Evolutionary conservation across 2,888 invertebrate species (phyloP), one percentile per base, ranked within the genome.

Genomic region (Thymelicus lineola): DNA sequence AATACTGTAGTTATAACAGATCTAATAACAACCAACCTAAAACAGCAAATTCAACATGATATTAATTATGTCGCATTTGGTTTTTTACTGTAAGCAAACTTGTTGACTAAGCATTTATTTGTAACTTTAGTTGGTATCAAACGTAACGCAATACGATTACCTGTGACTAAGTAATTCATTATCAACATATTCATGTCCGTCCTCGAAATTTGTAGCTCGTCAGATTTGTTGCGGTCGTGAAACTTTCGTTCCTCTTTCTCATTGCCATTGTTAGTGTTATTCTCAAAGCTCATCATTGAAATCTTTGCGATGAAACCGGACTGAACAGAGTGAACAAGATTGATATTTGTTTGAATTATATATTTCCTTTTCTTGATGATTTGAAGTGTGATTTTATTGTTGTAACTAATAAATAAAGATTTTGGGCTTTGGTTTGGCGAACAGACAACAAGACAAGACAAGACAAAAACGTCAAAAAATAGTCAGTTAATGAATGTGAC

Each of bases 121-220:
- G 6, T 28, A 60, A 17, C 9, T 53, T 55, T n/a, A 14, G n/a
- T 36, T 12, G 28, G 6, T 28, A 36, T 38, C 10, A 50, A 55
- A 61, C 9, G 20, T 62, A 66, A 73, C 9, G 20, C 63, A 66
- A 73, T 50, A 65, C 46, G 55, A 42, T 59, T 72, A 62, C 66
- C 98, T 93, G 98, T 99, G 57, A 99, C 98, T 82, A 99, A 95
- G 91, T 99, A 99, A 93, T 99, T 99, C 99, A 99, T 99, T 77
- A 99, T 98, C 75, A 99, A 95, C 89, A 98, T 97, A 90, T 99
- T 99, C 97, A 99, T 98, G 80, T 98, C 98, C 55, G 97, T 96
- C 79, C 98, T 95, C 68, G 98, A 98, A 78, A 98, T 96, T 79
- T 97, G 97, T 76, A 96, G 94, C 74, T 96, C 95, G 83, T 97